These are phyloP conservation scores for Podarcis siculus DNA, from an alignment of 2,797 vertebrate genomes.

Conservation along the genomic window DNA sequence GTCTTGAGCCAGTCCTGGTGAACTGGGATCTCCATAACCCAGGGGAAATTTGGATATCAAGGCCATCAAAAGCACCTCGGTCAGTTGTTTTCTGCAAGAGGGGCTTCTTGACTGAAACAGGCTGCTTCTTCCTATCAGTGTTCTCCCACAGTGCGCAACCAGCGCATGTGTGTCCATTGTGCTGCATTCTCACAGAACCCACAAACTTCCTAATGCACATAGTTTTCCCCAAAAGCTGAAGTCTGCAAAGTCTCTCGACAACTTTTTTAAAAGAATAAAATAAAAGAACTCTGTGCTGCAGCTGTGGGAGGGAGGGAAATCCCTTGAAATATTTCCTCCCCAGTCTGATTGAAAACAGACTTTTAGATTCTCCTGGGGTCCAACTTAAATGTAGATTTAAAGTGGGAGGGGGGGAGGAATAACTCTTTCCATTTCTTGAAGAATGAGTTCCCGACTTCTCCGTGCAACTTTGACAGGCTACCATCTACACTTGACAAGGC, in stretches of 20 bases:
- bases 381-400: not conserved
- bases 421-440: constrained; percentile 24
- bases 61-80: not conserved
- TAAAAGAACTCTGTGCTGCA: not conserved
- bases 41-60: not conserved
- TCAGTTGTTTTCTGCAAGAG: not conserved
- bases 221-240: constrained; percentile 40
- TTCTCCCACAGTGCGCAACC: not conserved
- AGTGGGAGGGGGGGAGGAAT: constrained; percentile 24
- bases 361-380: constrained; percentile 53
- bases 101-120: not conserved
- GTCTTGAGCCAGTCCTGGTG: no score
- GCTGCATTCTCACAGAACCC: not conserved
- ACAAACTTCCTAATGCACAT: constrained; percentile 21
- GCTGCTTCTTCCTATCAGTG: not conserved
- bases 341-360: constrained; percentile 74
- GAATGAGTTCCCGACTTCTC: constrained; percentile 51
- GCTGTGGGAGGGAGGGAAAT: constrained; percentile 16
- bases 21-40: not conserved
- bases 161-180: not conserved
- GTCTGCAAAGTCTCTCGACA: constrained; percentile 43
- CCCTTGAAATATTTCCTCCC: constrained; percentile 55
- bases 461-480: constrained; percentile 47
- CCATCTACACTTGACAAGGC: constrained; percentile 39
- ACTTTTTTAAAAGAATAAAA: not conserved